Base-by-base conservation (phyloP, 2,888 invertebrate genomes). In the Lysandra coridon region DNA sequence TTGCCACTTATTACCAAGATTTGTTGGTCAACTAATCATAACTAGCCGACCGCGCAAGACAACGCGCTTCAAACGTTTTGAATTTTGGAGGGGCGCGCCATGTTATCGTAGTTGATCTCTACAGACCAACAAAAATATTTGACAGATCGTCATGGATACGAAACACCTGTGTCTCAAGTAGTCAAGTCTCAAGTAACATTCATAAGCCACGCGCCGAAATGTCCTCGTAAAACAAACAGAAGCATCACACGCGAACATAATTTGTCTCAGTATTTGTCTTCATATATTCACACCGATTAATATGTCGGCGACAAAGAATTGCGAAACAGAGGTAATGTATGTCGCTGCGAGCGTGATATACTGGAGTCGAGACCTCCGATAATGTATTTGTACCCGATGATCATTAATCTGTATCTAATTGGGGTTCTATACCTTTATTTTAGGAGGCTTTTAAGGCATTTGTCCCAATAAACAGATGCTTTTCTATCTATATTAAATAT, bases 281-380 rank as follows among this genome's bases (percentile, higher is more conserved):
- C 69, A 37, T 69, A 69, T 69, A 69, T 69, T 44, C 53, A 53
- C 49, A 73, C 69, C 53, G 78, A 73, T 78, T 78, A 69, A 78
- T 73, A 30, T 49, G 78, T 37, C 37, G 37, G 73, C 69, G 44
- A 73, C n/a, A 37, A 78, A 53, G 73, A 73, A 73, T 37, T 78
- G 73, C 64, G 69, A 17, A 6, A 73, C 73, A 12, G 73, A 78
- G 78, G 78, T 78, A 78, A 78, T 73, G 64, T 78, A 78, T 78
- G 49, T 78, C 78, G n/a, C 69, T 30, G 33, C n/a, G 57, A 78
- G 53, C 73, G 73, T 78, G 53, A 78, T 73, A 78, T 78, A 78
- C 73, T n/a, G 10, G 73, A 69, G 40, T 10, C 17, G 44, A 44
- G n/a, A 40, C 30, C 44, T 17, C 40, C 23, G 37, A 40, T 73